Evolutionary conservation across 2,797 vertebrate genomes (phyloP), one percentile per base, ranked within the genome.

Genomic region (Darevskia mixta): DNA sequence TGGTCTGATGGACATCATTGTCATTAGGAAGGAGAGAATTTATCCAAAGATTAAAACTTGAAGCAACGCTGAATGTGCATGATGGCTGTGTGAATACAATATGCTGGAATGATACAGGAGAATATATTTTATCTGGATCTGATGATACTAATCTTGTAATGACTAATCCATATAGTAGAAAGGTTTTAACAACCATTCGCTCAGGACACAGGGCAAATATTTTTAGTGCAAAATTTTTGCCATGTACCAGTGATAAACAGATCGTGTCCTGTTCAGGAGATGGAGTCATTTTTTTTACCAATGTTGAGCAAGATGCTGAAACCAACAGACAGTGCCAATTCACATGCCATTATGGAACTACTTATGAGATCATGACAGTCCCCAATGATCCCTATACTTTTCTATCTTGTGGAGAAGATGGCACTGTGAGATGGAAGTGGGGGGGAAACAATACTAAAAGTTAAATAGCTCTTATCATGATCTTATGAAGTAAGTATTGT

Each of bases 11-110:
- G n/a, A n/a, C n/a, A n/a, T n/a, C n/a, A n/a, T n/a, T n/a, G n/a
- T n/a, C n/a, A n/a, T n/a, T n/a, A n/a, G n/a, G n/a, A n/a, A n/a
- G n/a, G n/a, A n/a, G n/a, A n/a, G n/a, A n/a, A n/a, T n/a, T n/a
- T n/a, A n/a, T n/a, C n/a, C n/a, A n/a, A n/a, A n/a, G n/a, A n/a
- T n/a, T n/a, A n/a, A n/a, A n/a, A n/a, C n/a, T n/a, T n/a, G n/a
- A n/a, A n/a, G n/a, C n/a, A n/a, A n/a, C n/a, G n/a, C n/a, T n/a
- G n/a, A n/a, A n/a, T n/a, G n/a, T n/a, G n/a, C n/a, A n/a, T n/a
- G n/a, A n/a, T n/a, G n/a, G n/a, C n/a, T n/a, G n/a, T n/a, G 99
- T 99, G 95, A 99, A 99, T 96, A 99, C 99, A 61, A 99, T 99
- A 97, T 99, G 98, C 93, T 99, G 99, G 99, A 99, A 98, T 93